A percentile compares a stretch with the other conserved stretches of the same genome.
Conservation (phyloP, 2,888 invertebrate genomes). For the Sarcophaga variegata region DNA sequence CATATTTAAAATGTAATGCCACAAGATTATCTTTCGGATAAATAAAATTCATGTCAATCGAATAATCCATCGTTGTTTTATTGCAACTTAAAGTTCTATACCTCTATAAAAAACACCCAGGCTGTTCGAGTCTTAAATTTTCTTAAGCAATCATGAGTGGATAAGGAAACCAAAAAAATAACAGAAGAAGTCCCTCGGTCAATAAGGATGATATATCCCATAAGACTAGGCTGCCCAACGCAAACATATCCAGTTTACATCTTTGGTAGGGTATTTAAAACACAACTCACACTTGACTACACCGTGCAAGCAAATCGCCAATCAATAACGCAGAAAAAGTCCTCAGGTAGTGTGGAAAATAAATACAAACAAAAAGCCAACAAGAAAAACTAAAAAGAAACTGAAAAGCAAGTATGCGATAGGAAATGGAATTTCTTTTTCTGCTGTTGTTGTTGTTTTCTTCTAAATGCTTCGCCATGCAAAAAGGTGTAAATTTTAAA, state of each 20-base stretch:
- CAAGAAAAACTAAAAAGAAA: not conserved
- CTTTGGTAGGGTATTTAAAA: not conserved
- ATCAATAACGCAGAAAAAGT: slow-evolving; percentile 31
- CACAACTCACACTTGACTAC: slow-evolving; percentile 60
- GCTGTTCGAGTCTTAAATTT: too few species aligned
- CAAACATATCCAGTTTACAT: not conserved
- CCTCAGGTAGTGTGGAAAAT: slow-evolving; percentile 29
- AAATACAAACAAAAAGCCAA: slow-evolving; percentile 2
- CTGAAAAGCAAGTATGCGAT: not conserved
- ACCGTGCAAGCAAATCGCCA: slow-evolving; percentile 26
- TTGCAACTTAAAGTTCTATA: too few species aligned
- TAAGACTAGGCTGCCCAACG: too few species aligned
- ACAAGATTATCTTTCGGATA: too few species aligned
- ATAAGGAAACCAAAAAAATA: too few species aligned
- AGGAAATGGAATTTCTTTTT: slow-evolving; percentile 7
- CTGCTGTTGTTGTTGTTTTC: not conserved
- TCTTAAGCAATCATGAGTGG: too few species aligned
- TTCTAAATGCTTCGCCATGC: slow-evolving; percentile 14
- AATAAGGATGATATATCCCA: too few species aligned
- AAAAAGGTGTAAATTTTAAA: slow-evolving; percentile 65
- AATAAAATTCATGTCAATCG: too few species aligned
- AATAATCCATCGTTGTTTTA: too few species aligned
- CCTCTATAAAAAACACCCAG: too few species aligned
- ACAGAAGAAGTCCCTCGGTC: too few species aligned
- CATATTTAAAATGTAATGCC: too few species aligned